A percentile compares a stretch with the other conserved stretches of the same genome.
phyloP scores from a whole-genome alignment of 2,113 vertebrate genomes.

The Syngnathoides biaculeatus region DNA sequence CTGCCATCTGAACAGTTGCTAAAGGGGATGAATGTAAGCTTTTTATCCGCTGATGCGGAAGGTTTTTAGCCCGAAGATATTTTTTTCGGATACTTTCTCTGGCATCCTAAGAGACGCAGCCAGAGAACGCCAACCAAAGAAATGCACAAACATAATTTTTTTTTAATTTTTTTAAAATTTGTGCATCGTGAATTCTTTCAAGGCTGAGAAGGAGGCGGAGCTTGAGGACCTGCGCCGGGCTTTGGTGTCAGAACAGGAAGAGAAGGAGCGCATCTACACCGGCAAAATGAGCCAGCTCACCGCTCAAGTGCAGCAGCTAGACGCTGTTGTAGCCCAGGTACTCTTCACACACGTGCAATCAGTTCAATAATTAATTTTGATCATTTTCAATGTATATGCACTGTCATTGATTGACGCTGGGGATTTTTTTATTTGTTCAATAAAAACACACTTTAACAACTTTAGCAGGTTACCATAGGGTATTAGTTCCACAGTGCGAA shows the following conservation, averaged over 20 bases:
- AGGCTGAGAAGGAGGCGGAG: slow-evolving; percentile 65
- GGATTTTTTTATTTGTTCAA: too few relatives aligned
- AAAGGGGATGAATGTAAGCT: slow-evolving; percentile 60
- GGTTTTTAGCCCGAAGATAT: slow-evolving; percentile 43
- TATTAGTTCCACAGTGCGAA: too few relatives aligned
- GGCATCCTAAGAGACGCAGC: slow-evolving; percentile 10
- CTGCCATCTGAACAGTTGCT: slow-evolving; percentile 45
- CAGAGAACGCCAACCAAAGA: slow-evolving; percentile 3
- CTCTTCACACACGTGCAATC: not conserved
- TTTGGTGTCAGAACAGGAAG: slow-evolving; percentile 57
- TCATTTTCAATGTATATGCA: not conserved
- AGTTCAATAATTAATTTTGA: not conserved
- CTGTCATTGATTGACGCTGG: not conserved
- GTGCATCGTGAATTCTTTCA: slow-evolving; percentile 18
- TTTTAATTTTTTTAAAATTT: not conserved
- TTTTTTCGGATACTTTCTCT: slow-evolving; percentile 34
- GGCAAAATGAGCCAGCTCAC: slow-evolving; percentile 73
- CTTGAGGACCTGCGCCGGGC: slow-evolving; percentile 58
- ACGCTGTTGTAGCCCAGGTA: slow-evolving; percentile 73
- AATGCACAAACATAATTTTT: not conserved
- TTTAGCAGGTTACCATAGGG: too few relatives aligned
- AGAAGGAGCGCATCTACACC: slow-evolving; percentile 65
- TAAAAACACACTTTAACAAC: too few relatives aligned
- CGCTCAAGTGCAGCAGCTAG: slow-evolving; percentile 68
- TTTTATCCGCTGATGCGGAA: slow-evolving; percentile 58